Base-by-base conservation (phyloP, 1,140 invertebrate genomes). In the Ptiloglossa arizonensis region DNA sequence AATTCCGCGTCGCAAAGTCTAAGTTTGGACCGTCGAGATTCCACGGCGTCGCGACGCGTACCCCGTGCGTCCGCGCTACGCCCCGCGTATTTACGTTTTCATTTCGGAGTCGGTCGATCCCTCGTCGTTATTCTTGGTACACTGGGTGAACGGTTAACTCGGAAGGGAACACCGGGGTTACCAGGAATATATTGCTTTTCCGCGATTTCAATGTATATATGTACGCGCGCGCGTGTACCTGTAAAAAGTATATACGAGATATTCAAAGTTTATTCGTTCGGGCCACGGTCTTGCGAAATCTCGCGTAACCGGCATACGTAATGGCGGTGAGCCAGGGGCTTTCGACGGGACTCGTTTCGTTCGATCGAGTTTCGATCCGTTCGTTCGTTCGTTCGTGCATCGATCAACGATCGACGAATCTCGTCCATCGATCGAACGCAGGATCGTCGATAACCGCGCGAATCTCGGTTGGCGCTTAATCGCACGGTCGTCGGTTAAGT, bases 151-250 rank as follows among this genome's bases (percentile, higher is more conserved):
- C n/a, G n/a, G n/a, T n/a, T n/a, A n/a, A n/a, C n/a, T n/a, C n/a
- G n/a, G n/a, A n/a, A n/a, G n/a, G n/a, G n/a, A n/a, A n/a, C n/a
- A n/a, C n/a, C n/a, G n/a, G n/a, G n/a, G n/a, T n/a, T n/a, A 17
- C 63, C 62, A 44, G 68, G 74, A 82, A 83, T 83, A 81, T 82
- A 83, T 83, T 66, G 81, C 50, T 72, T 82, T 46, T 54, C 64
- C 52, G 54, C 50, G 32, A 83, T 83, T 83, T 83, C 74, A 82
- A 83, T 83, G 68, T 60, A 82, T 68, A 82, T 57, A 52, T 56
- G 32, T 32, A 52, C 38, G 52, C 38, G 29, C 44, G 8, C 17
- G 9, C 17, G 62, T 50, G 32, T 44, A 32, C 15, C 13, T 48
- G 44, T 73, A 72, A 76, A 82, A 60, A 41, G 41, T 46, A 29